Base-by-base conservation (phyloP, 2,113 vertebrate species). In the Pelodiscus sinensis region DNA sequence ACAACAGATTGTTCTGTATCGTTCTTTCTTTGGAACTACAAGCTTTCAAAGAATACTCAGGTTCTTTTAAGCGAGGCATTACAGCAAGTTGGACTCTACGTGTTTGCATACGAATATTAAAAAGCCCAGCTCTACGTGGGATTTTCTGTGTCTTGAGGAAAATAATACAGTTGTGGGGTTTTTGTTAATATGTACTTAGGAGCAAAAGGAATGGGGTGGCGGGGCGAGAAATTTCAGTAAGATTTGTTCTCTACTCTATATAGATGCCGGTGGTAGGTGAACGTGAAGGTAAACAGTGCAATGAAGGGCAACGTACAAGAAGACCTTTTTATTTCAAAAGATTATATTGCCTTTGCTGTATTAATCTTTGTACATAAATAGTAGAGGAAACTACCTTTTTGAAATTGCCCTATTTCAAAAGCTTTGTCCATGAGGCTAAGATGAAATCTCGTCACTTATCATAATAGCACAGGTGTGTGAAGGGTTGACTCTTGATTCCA, bases 101-200 rank as follows among this genome's bases (percentile, higher is more conserved):
- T 94, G 84, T 95, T 97, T 97, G 92, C 90, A 60, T 97, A 93
- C 15, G 19, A 56, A 38, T 96, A 86, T 95, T 82, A 92, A 75
- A 68, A 90, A 83, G 54, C 80, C 90, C 51, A 96, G 52, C 82
- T 92, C 62, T 87, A 90, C 44, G 38, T 90, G 81, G 90, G 35
- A 75, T 91, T 90, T 85, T 81, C 77, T 93, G 85, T 81, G 79
- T 88, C 81, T 86, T 0, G 1, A 91, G 75, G 81, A 44, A 84
- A 54, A 10, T 81, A 94, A 84, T 90, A 57, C 87, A 92, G 84
- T 89, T 96, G 88, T 88, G 86, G 91, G 93, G 87, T 86, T 90
- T 58, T 90, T 87, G 83, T 79, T 90, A 84, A 84, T 82, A 60
- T 9, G 5, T 82, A 44, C 62, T 92, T 95, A 77, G 0, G 27